Evolutionary conservation across 2,888 invertebrate species (phyloP), one percentile per base, ranked within the genome.

Genomic region (Monochamus alternatus): DNA sequence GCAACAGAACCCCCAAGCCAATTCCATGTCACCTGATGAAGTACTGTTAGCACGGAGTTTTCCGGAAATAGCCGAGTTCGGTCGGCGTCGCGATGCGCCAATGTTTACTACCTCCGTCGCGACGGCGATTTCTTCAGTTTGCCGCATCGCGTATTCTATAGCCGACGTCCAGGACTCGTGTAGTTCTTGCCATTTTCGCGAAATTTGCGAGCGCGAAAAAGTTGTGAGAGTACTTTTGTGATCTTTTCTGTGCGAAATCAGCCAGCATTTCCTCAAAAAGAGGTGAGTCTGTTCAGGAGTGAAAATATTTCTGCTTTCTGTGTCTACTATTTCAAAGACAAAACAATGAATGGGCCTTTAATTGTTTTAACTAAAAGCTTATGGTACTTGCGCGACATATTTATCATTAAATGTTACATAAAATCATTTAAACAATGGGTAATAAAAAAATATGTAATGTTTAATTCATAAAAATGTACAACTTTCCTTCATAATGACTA

Each of bases 121-220:
- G 87, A 86, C 87, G 85, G 77, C 79, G 81, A 78, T 85, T 86
- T 84, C 85, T 86, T 88, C 84, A 88, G 88, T 88, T 86, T 87
- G 85, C 84, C 85, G 86, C 85, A 86, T 83, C 85, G 84, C 84
- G 86, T 82, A 80, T 82, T 71, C 78, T 47, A 51, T 58, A 59
- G 73, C 65, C 52, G 79, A 78, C 78, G 79, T 72, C 64, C 51
- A 52, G 76, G 71, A 71, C 67, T 78, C 52, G 52, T 12, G 52
- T 52, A 12, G 60, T 32, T 44, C 51, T 8, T 44, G 38, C 68
- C 22, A 32, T 51, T 22, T 69, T 30, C 71, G 59, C 52, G 52
- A 44, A 14, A 71, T 43, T 38, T 63, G 52, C 71, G 71, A 71
- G 63, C 71, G 71, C 63, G 71, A 32, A 66, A 58, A 69, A 71